A percentile compares a stretch with the other conserved stretches of the same genome.
These are phyloP conservation scores for Volucella zonaria DNA, from an alignment of 2,888 invertebrate species.

Conservation along the genomic window DNA sequence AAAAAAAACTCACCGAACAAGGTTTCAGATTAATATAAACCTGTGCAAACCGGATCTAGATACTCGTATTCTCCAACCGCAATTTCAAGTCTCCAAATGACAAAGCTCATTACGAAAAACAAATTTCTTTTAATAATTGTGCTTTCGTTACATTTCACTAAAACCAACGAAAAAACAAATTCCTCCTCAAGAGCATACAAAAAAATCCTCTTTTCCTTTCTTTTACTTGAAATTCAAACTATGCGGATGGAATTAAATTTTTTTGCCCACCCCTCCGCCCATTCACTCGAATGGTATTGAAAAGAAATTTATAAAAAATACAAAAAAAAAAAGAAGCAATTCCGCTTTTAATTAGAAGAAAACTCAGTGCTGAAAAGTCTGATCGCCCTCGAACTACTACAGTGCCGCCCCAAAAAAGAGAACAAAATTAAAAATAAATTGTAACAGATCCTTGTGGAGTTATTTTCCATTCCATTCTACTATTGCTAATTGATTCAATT, in stretches of 20 bases:
- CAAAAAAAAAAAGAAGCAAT: not conserved
- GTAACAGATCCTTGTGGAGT: constrained; percentile 17
- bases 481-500: constrained; percentile 66
- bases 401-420: not conserved
- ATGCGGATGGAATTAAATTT: constrained; percentile 59
- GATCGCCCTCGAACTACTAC: not conserved
- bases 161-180: constrained; percentile 17
- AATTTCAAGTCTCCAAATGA: constrained; percentile 43
- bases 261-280: not conserved
- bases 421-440: not conserved
- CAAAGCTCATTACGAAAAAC: constrained; percentile 12
- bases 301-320: not conserved
- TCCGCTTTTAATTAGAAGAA: constrained; percentile 36
- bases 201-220: constrained; percentile 7
- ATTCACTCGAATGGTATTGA: constrained; percentile 30
- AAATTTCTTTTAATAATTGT: not conserved
- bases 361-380: not conserved
- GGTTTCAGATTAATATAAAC: not conserved
- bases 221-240: constrained; percentile 42
- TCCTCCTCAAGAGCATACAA: not conserved
- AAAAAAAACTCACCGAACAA: not conserved
- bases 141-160: not conserved
- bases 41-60: constrained; percentile 19
- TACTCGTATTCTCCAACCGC: constrained; percentile 12
- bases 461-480: constrained; percentile 16